Conservation (phyloP, 2,113 vertebrate genomes). For the Octodon degus region DNA sequence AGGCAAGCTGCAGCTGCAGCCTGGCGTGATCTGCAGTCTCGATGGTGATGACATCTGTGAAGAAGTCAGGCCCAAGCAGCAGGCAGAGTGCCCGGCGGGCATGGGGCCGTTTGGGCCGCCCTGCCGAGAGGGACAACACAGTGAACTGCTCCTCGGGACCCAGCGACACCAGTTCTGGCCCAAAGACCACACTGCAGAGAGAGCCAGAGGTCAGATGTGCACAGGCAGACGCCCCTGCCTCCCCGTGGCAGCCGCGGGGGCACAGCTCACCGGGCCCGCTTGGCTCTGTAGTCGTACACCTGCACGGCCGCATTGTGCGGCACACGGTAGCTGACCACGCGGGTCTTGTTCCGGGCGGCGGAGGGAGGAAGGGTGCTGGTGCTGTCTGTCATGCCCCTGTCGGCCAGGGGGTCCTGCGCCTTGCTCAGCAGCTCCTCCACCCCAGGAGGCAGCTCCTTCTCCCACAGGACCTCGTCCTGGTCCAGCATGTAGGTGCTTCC, state of each 20-base stretch:
- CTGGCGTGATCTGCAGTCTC: conserved; percentile 94
- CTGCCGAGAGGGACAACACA: conserved; percentile 91
- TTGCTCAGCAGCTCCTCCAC: conserved; percentile 89
- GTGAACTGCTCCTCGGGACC: conserved; percentile 95
- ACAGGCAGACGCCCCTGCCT: too few relatives aligned
- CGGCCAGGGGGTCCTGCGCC: conserved; percentile 85
- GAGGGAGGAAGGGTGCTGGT: not conserved
- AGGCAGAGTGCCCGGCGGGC: conserved; percentile 92
- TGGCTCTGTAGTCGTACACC: conserved; percentile 95
- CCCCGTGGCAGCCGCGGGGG: rapidly evolving
- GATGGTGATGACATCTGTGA: conserved; percentile 93
- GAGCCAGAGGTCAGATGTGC: rapidly evolving
- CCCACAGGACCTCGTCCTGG: conserved; percentile 93
- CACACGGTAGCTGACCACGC: conserved; percentile 90
- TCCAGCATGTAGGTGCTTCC: conserved; percentile 95
- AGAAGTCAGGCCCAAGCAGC: conserved; percentile 95
- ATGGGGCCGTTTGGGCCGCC: conserved; percentile 91
- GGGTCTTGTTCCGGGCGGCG: conserved; percentile 85
- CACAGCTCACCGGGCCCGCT: conserved; percentile 88
- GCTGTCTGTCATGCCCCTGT: conserved; percentile 77
- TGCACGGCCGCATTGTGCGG: conserved; percentile 94
- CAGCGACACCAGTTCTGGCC: conserved; percentile 93
- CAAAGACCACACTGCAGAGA: conserved; percentile 91
- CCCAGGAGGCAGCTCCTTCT: conserved; percentile 90
- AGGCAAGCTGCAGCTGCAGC: conserved; percentile 94